Conservation (phyloP, 2,113 vertebrate genomes). For the Gavia stellata region DNA sequence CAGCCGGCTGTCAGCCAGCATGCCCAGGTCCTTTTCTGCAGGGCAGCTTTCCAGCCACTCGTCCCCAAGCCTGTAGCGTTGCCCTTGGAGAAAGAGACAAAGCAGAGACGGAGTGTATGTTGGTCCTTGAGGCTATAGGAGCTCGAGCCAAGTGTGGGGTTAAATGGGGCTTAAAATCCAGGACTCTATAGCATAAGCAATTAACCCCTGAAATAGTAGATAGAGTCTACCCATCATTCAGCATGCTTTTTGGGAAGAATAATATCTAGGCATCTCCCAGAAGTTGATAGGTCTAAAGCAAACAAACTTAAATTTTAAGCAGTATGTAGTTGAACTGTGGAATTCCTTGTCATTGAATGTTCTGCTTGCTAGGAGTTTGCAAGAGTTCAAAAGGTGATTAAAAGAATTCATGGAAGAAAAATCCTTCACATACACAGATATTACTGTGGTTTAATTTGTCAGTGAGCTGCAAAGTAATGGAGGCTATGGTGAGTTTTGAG, state of each 20-base stretch:
- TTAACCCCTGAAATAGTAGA: not conserved
- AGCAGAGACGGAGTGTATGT: not conserved
- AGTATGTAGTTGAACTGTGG: not conserved
- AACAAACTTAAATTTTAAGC: not conserved
- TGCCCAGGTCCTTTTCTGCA: no score
- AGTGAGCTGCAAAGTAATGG: not conserved
- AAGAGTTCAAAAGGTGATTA: not conserved
- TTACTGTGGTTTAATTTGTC: not conserved
- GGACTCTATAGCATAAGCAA: not conserved
- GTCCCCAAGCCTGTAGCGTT: no score
- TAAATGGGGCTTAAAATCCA: not conserved
- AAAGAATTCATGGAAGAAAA: not conserved
- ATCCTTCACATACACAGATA: not conserved
- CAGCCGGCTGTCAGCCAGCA: no score
- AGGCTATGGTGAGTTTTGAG: not conserved
- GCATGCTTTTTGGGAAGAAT: not conserved
- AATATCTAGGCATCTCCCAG: not conserved
- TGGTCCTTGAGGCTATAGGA: not conserved
- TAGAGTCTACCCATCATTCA: not conserved
- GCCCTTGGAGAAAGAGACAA: not conserved
- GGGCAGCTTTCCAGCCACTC: no score
- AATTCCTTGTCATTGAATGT: not conserved
- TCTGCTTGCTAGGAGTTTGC: not conserved
- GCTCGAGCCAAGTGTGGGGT: not conserved
- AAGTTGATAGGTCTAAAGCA: not conserved